Evolutionary conservation across 2,888 invertebrate genomes (phyloP), one percentile per base, ranked within the genome.

Genomic region (Malthinus seriepunctatus): DNA sequence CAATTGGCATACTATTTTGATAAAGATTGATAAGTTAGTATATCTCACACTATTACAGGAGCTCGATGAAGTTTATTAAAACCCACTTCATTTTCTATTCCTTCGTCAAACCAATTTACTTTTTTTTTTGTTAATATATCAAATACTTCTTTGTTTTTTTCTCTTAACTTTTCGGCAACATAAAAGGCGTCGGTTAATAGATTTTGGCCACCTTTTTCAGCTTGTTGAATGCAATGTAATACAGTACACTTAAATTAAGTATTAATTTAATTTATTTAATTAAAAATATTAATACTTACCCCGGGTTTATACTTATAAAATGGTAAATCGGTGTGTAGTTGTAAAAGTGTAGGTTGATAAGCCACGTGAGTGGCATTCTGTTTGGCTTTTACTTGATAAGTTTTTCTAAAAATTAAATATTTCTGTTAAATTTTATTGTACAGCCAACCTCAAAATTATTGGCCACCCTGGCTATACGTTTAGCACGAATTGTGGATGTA

Each of bases 221-320:
- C 84, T 76, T 89, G 89, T 8, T 84, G 83, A 8, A 89, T 73
- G 73, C 88, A 90, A 72, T 91, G 91, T 8, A 91, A 78, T 67
- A 90, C 76, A 74, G 89, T 89, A 0, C 84, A 73, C 80, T 81
- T 66, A 9, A 54, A 49, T 37, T 7, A 11, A 14, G 31, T 15
- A 23, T 14, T 8, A 33, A 9, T 45, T 32, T 9, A 32, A 67
- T 7, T 56, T 56, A 23, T 10, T 6, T 7, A 31, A 35, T 11
- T 11, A 10, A n/a, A 12, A 37, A 3, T n/a, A 3, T 4, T 37
- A n/a, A 11, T 14, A 67, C 69, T 71, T 67, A 81, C 86, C 64
- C 90, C 88, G 0, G 91, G 90, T 62, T 86, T 87, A 71, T 90
- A 88, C 65, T 87, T 84, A 69, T 90, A 89, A 71, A 91, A 91